These are phyloP conservation scores for Panopea generosa DNA, from an alignment of 2,888 invertebrate species.

Conservation along the genomic window DNA sequence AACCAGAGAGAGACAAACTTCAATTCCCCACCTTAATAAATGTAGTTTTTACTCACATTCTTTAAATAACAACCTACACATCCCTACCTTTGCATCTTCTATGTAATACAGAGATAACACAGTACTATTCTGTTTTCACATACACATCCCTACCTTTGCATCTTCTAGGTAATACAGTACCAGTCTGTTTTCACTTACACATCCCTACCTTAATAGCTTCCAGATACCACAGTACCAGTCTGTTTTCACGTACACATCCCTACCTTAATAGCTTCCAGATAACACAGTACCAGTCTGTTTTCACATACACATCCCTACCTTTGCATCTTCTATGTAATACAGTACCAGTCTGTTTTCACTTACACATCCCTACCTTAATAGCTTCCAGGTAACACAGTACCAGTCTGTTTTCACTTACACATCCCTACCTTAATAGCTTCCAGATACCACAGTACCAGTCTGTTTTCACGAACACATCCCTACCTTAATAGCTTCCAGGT, in stretches of 20 bases:
- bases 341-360: neutral
- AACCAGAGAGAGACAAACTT: too few species aligned
- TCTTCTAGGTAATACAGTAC: constrained; percentile 96
- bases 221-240: constrained; percentile 94
- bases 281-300: neutral
- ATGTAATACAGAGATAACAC: constrained; percentile 96
- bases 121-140: constrained; percentile 94
- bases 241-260: constrained; percentile 87
- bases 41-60: too few species aligned
- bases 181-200: constrained; percentile 94
- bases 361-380: constrained; percentile 93
- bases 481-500: constrained; percentile 86
- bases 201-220: constrained; percentile 96
- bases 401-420: constrained; percentile 93
- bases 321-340: neutral
- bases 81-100: constrained; percentile 95
- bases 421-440: constrained; percentile 77
- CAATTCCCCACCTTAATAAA: too few species aligned
- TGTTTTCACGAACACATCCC: neutral
- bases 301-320: neutral
- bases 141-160: constrained; percentile 97
- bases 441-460: constrained; percentile 82
- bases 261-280: constrained; percentile 86
- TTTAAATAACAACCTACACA: too few species aligned
- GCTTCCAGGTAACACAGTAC: constrained; percentile 96